These are phyloP conservation scores for Drosophila ercepeae DNA, from an alignment of 1,140 invertebrate genomes.

Conservation along the genomic window DNA sequence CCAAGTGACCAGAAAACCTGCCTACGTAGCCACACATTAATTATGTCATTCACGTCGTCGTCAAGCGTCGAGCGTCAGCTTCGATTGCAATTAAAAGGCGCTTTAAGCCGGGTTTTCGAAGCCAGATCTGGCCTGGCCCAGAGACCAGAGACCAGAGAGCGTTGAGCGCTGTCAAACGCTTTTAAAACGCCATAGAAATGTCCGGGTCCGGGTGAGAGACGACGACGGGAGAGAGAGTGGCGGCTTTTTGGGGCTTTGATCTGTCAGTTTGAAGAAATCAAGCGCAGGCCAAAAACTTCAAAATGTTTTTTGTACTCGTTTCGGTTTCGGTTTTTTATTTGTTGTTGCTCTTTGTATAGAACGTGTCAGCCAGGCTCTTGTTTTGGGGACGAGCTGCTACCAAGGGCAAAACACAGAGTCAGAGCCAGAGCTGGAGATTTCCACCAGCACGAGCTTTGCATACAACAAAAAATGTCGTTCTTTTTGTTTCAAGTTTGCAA, in stretches of 20 bases:
- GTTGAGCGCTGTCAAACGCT: constrained; percentile 81
- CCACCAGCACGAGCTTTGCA: constrained; percentile 61
- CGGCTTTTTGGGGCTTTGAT: constrained; percentile 75
- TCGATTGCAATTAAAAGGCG: constrained; percentile 80
- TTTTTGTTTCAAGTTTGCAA: constrained; percentile 71
- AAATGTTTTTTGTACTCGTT: constrained; percentile 54
- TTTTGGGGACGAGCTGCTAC: constrained; percentile 50
- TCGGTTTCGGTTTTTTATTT: constrained; percentile 21
- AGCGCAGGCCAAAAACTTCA: constrained; percentile 79
- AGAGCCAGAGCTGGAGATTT: constrained; percentile 22
- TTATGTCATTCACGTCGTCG: constrained; percentile 82
- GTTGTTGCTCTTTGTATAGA: constrained; percentile 65
- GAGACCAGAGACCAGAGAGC: constrained; percentile 53
- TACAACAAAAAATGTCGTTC: constrained; percentile 58
- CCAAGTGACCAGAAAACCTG: constrained; percentile 65
- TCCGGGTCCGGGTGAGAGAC: no score
- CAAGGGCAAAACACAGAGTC: constrained; percentile 60
- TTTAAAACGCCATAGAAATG: constrained; percentile 79
- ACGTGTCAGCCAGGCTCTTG: constrained; percentile 63
- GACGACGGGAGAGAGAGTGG: constrained; percentile 27
- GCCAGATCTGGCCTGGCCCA: constrained; percentile 5
- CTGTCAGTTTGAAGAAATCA: constrained; percentile 82
- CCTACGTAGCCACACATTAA: constrained; percentile 72
- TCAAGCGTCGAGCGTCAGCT: constrained; percentile 40
- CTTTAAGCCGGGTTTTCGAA: constrained; percentile 53